Evolutionary conservation across 2,888 invertebrate species (phyloP).

Genomic region (Lacanobia oleracea): DNA sequence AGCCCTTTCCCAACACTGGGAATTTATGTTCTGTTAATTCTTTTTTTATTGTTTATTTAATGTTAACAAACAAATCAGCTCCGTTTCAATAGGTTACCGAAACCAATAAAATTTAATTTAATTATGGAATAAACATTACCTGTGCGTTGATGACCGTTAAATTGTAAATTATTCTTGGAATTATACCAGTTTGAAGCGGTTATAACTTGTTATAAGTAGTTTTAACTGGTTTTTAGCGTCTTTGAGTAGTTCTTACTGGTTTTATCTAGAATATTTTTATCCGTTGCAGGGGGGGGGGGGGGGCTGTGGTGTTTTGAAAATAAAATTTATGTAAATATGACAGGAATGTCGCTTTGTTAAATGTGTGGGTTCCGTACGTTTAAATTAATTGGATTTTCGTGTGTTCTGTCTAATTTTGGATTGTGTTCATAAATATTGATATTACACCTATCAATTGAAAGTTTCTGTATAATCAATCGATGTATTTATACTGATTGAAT

Average conservation of each 20-base stretch:
- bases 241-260: constrained; percentile 8
- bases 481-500: constrained; percentile 38
- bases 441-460: constrained; percentile 14
- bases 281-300: too few relatives aligned
- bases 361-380: constrained; percentile 48
- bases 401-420: constrained; percentile 33
- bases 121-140: constrained; percentile 56
- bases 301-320: constrained; percentile 22
- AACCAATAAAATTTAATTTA: constrained; percentile 58
- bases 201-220: constrained; percentile 26
- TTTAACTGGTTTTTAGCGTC: constrained; percentile 20
- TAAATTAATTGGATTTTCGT: constrained; percentile 42
- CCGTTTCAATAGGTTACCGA: constrained; percentile 40
- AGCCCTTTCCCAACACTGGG: constrained; percentile 17
- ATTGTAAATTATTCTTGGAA: constrained; percentile 45
- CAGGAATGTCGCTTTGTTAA: constrained; percentile 39
- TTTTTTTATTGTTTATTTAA: constrained; percentile 50
- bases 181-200: constrained; percentile 41
- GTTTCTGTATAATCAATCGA: constrained; percentile 27
- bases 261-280: constrained; percentile 36
- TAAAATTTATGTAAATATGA: constrained; percentile 45
- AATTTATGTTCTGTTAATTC: constrained; percentile 37
- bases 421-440: constrained; percentile 48
- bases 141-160: constrained; percentile 26
- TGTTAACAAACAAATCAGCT: constrained; percentile 55